Base-by-base conservation (phyloP, 2,113 vertebrate genomes). In the Meleagris gallopavo region DNA sequence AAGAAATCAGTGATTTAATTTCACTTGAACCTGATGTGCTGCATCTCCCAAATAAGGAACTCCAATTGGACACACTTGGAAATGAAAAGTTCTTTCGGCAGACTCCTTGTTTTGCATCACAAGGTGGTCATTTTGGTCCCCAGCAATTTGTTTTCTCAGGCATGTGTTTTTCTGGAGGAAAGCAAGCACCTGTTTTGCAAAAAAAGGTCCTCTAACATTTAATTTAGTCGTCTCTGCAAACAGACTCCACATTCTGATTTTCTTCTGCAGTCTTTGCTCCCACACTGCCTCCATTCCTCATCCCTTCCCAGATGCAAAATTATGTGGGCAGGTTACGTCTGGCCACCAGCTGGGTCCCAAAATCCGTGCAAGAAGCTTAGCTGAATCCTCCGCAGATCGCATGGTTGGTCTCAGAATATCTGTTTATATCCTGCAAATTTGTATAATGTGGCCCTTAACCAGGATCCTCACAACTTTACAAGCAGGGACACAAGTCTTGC, bases 361-460 rank as follows among this genome's bases (percentile, higher is more conserved):
- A 69, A 58, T 72, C 94, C 13, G 1, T 76, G 66, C 73, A 58
- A 93, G 76, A 69, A 79, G 83, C 70, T 95, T 93, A 95, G 54
- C 69, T 70, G 94, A 91, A 92, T 92, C 81, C 45, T 95, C 83
- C 57, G 57, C 46, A 8, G 93, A 90, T 93, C 91, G 88, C 86
- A 84, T 64, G 80, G 75, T 72, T 92, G 86, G 87, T 73, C 91
- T 91, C 76, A 87, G 55, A 75, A 25, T 90, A 88, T 95, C 86
- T 95, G 90, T 86, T 93, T 92, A 90, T 94, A 50, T 91, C 54
- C 92, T 86, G 81, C 85, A 96, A 96, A 96, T 90, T 79, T 94
- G 69, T 79, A 71, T 70, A 80, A 41, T 58, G 86, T 84, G 73
- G 86, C 27, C 81, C 65, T 78, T 91, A 91, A 95, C 65, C 89